phyloP scores from a whole-genome alignment of 1,140 invertebrate species.

The Calephelis virginiensis region DNA sequence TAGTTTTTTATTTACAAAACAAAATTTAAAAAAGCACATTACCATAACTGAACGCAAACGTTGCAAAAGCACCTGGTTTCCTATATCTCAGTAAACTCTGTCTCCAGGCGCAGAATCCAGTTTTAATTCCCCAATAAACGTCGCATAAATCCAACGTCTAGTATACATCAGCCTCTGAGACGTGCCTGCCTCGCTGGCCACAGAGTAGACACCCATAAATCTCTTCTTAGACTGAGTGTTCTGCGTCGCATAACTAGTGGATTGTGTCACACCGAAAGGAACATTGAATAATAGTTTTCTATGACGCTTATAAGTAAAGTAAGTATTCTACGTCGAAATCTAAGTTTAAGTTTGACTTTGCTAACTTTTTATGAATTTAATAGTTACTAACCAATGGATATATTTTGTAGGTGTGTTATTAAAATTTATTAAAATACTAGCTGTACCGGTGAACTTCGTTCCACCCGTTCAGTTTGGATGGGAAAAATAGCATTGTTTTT shows the following conservation, averaged over 20 bases:
- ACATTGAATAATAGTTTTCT: constrained; percentile 9
- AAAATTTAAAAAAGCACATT: too few relatives aligned
- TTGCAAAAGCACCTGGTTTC: constrained; percentile 14
- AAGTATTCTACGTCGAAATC: too few relatives aligned
- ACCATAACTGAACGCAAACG: neutral
- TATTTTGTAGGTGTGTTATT: too few relatives aligned
- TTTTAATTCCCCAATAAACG: constrained; percentile 51
- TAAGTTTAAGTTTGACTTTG: too few relatives aligned
- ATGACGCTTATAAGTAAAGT: too few relatives aligned
- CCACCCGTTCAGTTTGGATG: too few relatives aligned
- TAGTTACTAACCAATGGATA: too few relatives aligned
- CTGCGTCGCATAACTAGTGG: constrained; percentile 33
- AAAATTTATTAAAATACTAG: too few relatives aligned
- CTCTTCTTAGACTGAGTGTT: constrained; percentile 38
- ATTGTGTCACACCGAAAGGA: constrained; percentile 34
- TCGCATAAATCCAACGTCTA: constrained; percentile 57
- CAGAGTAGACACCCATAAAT: constrained; percentile 56
- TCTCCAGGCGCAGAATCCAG: constrained; percentile 20
- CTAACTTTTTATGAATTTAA: too few relatives aligned
- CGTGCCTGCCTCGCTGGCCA: constrained; percentile 27
- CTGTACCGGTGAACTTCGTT: too few relatives aligned
- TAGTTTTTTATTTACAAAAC: too few relatives aligned
- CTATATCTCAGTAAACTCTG: neutral
- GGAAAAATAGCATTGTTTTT: too few relatives aligned
- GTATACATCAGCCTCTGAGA: constrained; percentile 38